Percentiles rank a stretch among this genome's conserved stretches.
Conservation (phyloP, 2,113 vertebrate species). For the Arizona elegans region DNA sequence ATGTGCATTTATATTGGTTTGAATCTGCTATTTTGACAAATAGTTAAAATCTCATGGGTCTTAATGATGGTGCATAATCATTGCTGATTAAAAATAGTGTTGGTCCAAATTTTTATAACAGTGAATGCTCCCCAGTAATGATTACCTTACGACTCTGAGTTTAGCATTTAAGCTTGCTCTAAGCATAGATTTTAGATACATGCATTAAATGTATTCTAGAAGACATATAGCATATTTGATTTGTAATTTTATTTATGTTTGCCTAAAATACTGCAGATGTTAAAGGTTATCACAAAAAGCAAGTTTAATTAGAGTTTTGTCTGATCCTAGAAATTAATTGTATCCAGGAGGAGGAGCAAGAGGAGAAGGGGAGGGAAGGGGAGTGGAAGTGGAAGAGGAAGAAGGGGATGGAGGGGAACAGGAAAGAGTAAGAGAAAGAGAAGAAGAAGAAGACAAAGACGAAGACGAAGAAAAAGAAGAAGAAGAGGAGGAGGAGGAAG, state of each 20-base stretch:
- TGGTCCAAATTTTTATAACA: neutral
- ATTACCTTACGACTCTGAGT: neutral
- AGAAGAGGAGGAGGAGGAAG: too few species aligned
- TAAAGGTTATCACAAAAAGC: neutral
- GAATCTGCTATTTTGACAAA: neutral
- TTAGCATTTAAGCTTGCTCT: neutral
- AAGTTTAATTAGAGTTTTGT: constrained; percentile 2
- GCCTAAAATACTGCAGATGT: neutral
- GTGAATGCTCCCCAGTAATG: neutral
- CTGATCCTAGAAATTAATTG: neutral
- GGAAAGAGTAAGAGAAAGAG: too few species aligned
- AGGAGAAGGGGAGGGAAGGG: neutral
- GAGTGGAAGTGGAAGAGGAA: neutral
- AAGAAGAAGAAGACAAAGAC: too few species aligned
- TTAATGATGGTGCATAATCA: neutral
- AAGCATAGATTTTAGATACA: neutral
- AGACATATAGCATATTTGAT: neutral
- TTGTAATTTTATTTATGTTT: neutral
- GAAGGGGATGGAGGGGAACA: neutral
- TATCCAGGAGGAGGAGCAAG: neutral
- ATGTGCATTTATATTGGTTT: neutral
- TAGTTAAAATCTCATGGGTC: neutral
- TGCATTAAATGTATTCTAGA: neutral
- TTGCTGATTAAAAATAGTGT: neutral
- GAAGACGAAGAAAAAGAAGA: fast-evolving